These are phyloP conservation scores for Echinometra lucunter DNA, from an alignment of 53 echinoderm and acorn worm species.

Conservation along the genomic window DNA sequence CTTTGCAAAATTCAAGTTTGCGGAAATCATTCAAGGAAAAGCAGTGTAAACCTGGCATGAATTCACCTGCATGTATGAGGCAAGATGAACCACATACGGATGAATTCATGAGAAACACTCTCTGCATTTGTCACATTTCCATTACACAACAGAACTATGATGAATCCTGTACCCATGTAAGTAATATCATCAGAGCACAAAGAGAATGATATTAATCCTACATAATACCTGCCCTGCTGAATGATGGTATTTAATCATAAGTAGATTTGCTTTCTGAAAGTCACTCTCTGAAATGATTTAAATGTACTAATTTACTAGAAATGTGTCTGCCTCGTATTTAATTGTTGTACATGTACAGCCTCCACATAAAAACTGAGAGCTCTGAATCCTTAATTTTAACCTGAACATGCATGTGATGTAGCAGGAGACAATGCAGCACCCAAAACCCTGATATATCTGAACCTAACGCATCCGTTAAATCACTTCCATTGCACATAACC, in stretches of 20 bases:
- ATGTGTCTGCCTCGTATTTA: too few relatives aligned
- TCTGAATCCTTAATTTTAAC: background rate
- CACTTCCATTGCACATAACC: constrained; percentile 8
- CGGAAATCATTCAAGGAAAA: too few relatives aligned
- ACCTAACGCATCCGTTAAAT: background rate
- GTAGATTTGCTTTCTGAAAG: background rate
- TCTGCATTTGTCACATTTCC: background rate
- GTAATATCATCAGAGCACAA: background rate
- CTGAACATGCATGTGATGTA: background rate
- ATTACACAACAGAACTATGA: background rate
- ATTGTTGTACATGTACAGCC: background rate
- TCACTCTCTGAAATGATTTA: background rate
- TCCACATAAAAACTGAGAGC: background rate
- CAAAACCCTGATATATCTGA: constrained; percentile 30
- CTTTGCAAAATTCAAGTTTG: too few relatives aligned
- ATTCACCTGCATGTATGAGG: background rate
- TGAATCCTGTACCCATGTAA: background rate
- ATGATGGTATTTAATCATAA: background rate
- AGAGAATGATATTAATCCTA: background rate
- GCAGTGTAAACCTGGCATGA: background rate
- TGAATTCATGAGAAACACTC: background rate
- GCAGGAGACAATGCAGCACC: constrained; percentile 21
- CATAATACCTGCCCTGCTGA: background rate
- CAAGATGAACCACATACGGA: background rate
- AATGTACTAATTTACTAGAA: background rate